Evolutionary conservation across 2,888 invertebrate genomes (phyloP).

Genomic region (Mythimna pallens): DNA sequence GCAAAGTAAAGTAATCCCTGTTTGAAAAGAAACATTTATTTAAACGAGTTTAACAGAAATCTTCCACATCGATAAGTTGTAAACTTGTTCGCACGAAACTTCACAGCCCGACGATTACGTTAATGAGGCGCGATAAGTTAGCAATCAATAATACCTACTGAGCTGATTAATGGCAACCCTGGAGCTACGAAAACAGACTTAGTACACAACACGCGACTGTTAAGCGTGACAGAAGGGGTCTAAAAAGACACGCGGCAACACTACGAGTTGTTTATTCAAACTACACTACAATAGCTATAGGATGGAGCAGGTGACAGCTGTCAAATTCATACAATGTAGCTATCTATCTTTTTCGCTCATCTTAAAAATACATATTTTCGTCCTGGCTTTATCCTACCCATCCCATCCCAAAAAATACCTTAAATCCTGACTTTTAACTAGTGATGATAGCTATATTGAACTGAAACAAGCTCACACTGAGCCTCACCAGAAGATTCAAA

Average conservation of each 20-base stretch:
- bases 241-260: background rate
- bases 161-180: slow-evolving; percentile 50
- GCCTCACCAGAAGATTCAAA: no score
- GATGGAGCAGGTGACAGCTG: no score
- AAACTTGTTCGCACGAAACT: slow-evolving; percentile 47
- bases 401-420: no score
- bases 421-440: no score
- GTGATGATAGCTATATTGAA: no score
- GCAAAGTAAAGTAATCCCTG: slow-evolving; percentile 3
- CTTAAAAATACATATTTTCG: no score
- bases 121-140: slow-evolving; percentile 53
- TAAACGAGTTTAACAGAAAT: slow-evolving; percentile 32
- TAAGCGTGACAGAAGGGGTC: background rate
- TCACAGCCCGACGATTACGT: slow-evolving; percentile 31
- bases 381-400: no score
- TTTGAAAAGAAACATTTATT: slow-evolving; percentile 25
- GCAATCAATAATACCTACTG: slow-evolving; percentile 55
- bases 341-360: no score
- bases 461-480: no score
- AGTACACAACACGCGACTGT: slow-evolving; percentile 2
- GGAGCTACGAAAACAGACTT: slow-evolving; percentile 44
- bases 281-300: no score
- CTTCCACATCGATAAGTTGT: slow-evolving; percentile 36
- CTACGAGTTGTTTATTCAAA: background rate
- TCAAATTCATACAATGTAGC: no score